Conservation (phyloP, 2,797 vertebrate species). For the Aphelocoma californica region DNA sequence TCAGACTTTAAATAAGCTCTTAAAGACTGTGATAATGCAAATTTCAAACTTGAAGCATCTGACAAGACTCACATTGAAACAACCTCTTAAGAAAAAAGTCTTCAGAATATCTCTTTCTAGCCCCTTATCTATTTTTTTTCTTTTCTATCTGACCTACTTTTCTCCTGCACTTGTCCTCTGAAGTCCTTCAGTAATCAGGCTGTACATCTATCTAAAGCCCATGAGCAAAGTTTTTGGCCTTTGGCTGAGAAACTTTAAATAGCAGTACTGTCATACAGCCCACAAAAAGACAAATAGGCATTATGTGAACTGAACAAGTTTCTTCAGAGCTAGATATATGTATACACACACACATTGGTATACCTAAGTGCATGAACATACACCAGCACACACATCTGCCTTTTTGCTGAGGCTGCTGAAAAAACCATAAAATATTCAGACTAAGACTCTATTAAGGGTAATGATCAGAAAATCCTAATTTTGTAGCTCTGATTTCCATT, state of each 20-base stretch:
- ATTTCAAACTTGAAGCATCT: conserved; percentile 24
- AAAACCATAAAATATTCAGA: background rate
- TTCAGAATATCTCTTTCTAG: background rate
- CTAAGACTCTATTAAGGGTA: background rate
- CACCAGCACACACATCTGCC: background rate
- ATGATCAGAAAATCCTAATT: background rate
- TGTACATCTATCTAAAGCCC: conserved; percentile 34
- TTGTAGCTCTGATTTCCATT: background rate
- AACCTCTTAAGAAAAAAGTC: background rate
- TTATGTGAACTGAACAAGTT: background rate
- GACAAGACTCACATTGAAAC: conserved; percentile 26
- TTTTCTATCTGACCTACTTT: conserved; percentile 40
- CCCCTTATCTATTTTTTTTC: background rate
- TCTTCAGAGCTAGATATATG: background rate
- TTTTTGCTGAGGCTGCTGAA: background rate
- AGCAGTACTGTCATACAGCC: background rate
- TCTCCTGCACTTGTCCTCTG: conserved; percentile 11
- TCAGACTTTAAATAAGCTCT: conserved; percentile 29
- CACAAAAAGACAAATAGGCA: background rate
- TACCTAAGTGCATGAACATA: background rate
- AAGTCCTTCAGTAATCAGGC: conserved; percentile 54
- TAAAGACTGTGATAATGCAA: conserved; percentile 19
- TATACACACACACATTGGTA: background rate
- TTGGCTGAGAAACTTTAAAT: conserved; percentile 34
- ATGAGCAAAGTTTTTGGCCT: conserved; percentile 37